These are phyloP conservation scores for Cyclophora albipunctata DNA, from an alignment of 2,888 invertebrate genomes.

Conservation along the genomic window DNA sequence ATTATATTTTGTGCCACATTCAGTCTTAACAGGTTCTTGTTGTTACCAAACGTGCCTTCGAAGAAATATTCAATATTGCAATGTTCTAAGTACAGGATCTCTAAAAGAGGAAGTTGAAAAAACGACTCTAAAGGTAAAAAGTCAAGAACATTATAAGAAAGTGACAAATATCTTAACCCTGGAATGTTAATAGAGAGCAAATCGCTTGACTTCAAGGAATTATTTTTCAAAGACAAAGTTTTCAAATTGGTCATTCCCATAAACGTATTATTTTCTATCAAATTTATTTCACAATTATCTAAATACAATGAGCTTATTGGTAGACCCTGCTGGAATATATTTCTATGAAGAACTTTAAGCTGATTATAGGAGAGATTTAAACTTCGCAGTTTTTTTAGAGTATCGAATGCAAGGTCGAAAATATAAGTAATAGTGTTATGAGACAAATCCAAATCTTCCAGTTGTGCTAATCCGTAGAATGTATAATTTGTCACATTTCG, in stretches of 20 bases:
- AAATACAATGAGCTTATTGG: constrained; percentile 83
- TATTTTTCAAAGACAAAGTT: constrained; percentile 84
- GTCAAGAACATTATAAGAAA: constrained; percentile 87
- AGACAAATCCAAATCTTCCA: constrained; percentile 87
- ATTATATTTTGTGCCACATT: constrained; percentile 84
- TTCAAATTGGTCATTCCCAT: constrained; percentile 84
- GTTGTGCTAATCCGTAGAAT: constrained; percentile 83
- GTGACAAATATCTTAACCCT: constrained; percentile 81
- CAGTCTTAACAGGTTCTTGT: constrained; percentile 83
- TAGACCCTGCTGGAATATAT: constrained; percentile 84
- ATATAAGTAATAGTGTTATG: constrained; percentile 81
- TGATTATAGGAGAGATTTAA: constrained; percentile 88
- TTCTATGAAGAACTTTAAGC: constrained; percentile 80
- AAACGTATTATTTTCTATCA: constrained; percentile 85
- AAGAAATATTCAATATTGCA: constrained; percentile 82
- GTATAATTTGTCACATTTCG: constrained; percentile 81
- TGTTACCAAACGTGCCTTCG: constrained; percentile 81
- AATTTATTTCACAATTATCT: constrained; percentile 83
- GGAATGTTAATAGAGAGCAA: constrained; percentile 83
- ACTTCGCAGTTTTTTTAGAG: constrained; percentile 83
- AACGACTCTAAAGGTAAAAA: constrained; percentile 81
- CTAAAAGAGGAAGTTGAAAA: constrained; percentile 84
- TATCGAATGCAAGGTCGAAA: constrained; percentile 83
- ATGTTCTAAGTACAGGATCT: constrained; percentile 81
- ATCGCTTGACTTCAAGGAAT: constrained; percentile 80